Evolutionary conservation across 1,140 invertebrate genomes (phyloP).

Genomic region (Adelges cooleyi): DNA sequence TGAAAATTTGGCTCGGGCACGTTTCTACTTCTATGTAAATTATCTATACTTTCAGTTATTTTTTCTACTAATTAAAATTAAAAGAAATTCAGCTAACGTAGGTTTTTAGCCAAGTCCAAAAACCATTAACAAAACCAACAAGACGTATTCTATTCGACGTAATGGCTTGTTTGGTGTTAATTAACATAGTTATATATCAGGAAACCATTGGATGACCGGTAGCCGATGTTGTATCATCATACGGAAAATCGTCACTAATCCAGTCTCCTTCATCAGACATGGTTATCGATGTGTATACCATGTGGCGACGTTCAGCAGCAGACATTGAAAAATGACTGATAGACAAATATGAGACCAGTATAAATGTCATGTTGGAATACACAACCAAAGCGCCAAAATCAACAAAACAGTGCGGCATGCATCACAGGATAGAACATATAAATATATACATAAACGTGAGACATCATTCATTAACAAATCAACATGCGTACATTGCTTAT

Average conservation of each 20-base stretch:
- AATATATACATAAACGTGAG: too few relatives aligned
- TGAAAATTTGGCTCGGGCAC: too few relatives aligned
- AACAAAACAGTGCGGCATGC: too few relatives aligned
- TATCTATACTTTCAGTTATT: too few relatives aligned
- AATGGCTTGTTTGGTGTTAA: constrained; percentile 17
- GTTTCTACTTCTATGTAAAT: too few relatives aligned
- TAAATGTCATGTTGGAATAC: too few relatives aligned
- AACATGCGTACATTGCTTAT: too few relatives aligned
- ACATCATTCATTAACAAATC: too few relatives aligned
- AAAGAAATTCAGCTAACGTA: constrained; percentile 17
- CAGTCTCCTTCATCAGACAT: constrained; percentile 22
- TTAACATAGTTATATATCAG: constrained; percentile 24
- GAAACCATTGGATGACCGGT: constrained; percentile 22
- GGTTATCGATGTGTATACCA: constrained; percentile 21
- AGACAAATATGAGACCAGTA: constrained; percentile 20
- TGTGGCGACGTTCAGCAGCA: constrained; percentile 19
- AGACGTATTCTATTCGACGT: constrained; percentile 15
- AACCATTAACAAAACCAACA: constrained; percentile 20
- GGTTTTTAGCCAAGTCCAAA: constrained; percentile 23
- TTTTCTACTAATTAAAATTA: too few relatives aligned
- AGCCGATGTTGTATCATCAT: constrained; percentile 15
- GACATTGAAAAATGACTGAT: constrained; percentile 25
- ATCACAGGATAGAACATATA: too few relatives aligned
- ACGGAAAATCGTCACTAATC: constrained; percentile 18
- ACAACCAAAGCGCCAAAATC: too few relatives aligned